Percentiles rank a stretch among this genome's conserved stretches.
These are phyloP conservation scores for Andrena camellia DNA, from an alignment of 2,888 invertebrate species.

Conservation along the genomic window DNA sequence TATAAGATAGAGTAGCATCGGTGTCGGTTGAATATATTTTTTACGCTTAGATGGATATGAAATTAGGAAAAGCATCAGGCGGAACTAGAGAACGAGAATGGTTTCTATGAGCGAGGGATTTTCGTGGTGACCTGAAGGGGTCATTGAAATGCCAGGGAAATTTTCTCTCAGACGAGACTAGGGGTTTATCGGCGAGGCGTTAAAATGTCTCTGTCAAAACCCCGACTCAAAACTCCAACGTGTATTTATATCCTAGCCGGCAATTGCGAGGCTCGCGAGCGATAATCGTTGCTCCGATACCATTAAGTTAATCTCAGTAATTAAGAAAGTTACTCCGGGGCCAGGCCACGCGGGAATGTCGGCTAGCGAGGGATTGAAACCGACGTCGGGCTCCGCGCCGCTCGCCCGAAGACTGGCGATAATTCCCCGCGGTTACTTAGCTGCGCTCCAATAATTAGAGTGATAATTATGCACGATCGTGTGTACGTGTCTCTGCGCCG, in stretches of 20 bases:
- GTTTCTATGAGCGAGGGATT: not conserved
- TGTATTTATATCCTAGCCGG: conserved; percentile 59
- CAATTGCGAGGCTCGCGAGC: conserved; percentile 74
- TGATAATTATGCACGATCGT: conserved; percentile 82
- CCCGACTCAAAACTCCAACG: conserved; percentile 34
- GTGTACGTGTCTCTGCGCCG: conserved; percentile 68
- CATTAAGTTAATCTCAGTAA: conserved; percentile 84
- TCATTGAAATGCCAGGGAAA: not conserved
- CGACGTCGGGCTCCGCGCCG: conserved; percentile 47
- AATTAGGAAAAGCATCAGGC: not conserved
- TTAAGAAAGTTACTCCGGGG: conserved; percentile 81
- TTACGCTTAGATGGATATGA: not conserved
- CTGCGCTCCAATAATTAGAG: conserved; percentile 83
- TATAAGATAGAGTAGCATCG: conserved; percentile 64
- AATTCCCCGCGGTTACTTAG: conserved; percentile 83
- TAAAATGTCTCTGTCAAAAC: conserved; percentile 57
- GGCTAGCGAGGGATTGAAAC: conserved; percentile 68
- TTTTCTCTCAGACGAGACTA: not conserved
- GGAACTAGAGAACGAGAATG: not conserved
- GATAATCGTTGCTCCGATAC: conserved; percentile 82
- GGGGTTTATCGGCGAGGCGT: conserved; percentile 26
- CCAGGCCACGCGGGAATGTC: conserved; percentile 79
- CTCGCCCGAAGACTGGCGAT: conserved; percentile 76
- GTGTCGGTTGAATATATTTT: conserved; percentile 52
- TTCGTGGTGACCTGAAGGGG: not conserved